These are phyloP conservation scores for Ormyrus pomaceus DNA, from an alignment of 2,888 invertebrate species.

Conservation along the genomic window DNA sequence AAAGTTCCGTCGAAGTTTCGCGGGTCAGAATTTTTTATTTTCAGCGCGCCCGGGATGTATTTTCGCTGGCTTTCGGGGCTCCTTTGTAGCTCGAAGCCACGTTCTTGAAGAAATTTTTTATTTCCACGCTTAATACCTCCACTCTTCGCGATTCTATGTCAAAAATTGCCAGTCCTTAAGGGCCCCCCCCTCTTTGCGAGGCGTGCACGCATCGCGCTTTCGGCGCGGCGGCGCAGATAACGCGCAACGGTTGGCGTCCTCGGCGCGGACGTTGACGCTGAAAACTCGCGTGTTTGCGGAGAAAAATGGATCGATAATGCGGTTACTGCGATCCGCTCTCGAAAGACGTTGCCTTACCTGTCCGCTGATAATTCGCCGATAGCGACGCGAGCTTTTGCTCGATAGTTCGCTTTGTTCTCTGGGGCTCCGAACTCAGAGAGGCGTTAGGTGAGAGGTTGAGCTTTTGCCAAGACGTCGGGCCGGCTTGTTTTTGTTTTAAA, in stretches of 20 bases:
- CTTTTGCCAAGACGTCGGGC: too few species aligned
- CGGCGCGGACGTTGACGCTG: background rate
- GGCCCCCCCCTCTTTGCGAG: too few species aligned
- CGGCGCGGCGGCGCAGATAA: background rate
- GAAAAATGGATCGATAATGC: slow-evolving; percentile 26
- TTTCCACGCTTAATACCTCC: too few species aligned
- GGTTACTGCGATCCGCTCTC: background rate
- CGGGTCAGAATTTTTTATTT: background rate
- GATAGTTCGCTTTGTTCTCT: background rate
- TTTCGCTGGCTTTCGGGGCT: too few species aligned
- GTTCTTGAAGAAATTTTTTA: too few species aligned
- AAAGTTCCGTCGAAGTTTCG: background rate
- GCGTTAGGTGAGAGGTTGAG: too few species aligned
- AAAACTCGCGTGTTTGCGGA: background rate
- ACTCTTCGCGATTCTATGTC: too few species aligned
- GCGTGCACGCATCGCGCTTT: background rate
- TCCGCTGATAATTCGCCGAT: slow-evolving; percentile 11
- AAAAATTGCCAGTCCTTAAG: too few species aligned
- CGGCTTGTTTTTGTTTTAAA: too few species aligned
- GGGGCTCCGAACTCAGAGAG: background rate
- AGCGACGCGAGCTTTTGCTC: background rate
- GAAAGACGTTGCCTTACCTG: background rate
- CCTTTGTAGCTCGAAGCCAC: too few species aligned
- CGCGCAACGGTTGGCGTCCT: background rate
- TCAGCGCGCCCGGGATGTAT: too few species aligned